A percentile compares a stretch with the other conserved stretches of the same genome.
Conservation (phyloP, 2,797 vertebrate species). For the Lepus oiostolus region DNA sequence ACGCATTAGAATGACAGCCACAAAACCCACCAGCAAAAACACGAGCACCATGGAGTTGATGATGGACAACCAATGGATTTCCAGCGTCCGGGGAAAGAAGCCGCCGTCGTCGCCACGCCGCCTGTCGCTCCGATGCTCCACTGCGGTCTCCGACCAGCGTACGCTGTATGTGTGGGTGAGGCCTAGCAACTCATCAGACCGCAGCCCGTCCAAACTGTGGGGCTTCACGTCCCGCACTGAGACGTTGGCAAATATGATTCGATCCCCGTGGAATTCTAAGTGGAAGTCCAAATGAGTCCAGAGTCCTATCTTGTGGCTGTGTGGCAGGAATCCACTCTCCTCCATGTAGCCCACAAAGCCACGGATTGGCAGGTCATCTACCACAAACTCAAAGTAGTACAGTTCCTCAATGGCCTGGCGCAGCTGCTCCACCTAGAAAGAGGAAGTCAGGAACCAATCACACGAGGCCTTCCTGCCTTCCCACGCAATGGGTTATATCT, state of each 20-base stretch:
- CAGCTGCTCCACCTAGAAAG: constrained; percentile 93
- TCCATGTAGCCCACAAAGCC: constrained; percentile 97
- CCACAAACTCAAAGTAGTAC: constrained; percentile 97
- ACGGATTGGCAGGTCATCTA: constrained; percentile 95
- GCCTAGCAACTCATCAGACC: constrained; percentile 85
- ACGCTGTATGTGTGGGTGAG: constrained; percentile 95
- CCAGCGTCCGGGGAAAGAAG: constrained; percentile 96
- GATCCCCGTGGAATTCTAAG: constrained; percentile 94
- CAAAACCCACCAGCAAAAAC: constrained; percentile 95
- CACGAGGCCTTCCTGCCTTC: neutral
- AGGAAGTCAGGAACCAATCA: constrained; percentile 56
- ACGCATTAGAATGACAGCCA: constrained; percentile 97
- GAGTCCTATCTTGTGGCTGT: constrained; percentile 96
- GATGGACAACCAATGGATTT: constrained; percentile 98
- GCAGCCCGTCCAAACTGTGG: constrained; percentile 92
- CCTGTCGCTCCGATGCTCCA: constrained; percentile 91
- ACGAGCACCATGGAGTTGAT: constrained; percentile 97
- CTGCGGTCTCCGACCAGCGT: constrained; percentile 93
- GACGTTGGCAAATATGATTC: constrained; percentile 95
- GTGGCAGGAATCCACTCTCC: constrained; percentile 96
- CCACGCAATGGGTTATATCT: constrained; percentile 13
- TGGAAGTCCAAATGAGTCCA: constrained; percentile 97
- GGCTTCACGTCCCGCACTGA: constrained; percentile 95
- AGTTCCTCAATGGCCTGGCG: constrained; percentile 95
- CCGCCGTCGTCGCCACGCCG: constrained; percentile 90